Conservation (phyloP, 2,888 invertebrate genomes). For the Tanypteryx hageni region DNA sequence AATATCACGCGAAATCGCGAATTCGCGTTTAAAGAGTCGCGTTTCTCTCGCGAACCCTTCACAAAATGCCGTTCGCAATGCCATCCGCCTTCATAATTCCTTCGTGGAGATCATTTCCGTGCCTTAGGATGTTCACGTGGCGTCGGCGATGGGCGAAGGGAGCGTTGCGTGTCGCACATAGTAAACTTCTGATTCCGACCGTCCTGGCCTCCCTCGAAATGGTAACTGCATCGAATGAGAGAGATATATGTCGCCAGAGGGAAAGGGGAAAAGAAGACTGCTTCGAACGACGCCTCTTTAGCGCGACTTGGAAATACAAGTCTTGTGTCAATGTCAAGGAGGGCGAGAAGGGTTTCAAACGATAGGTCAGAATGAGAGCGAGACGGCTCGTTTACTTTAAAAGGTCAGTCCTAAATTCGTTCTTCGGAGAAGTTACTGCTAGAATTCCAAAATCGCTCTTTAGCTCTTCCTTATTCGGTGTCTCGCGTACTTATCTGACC, state of each 20-base stretch:
- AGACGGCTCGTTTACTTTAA: neutral
- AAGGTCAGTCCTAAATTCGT: neutral
- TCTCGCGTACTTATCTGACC: too few relatives aligned
- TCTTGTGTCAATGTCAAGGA: slow-evolving; percentile 28
- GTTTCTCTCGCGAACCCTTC: too few relatives aligned
- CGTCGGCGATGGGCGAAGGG: neutral
- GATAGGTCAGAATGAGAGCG: neutral
- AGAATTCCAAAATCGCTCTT: too few relatives aligned
- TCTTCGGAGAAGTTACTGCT: too few relatives aligned
- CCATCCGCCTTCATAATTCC: too few relatives aligned
- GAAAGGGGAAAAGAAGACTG: too few relatives aligned
- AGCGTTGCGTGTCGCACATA: neutral
- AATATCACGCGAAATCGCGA: too few relatives aligned
- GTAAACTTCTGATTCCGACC: neutral
- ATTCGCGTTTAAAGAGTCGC: too few relatives aligned
- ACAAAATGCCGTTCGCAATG: too few relatives aligned
- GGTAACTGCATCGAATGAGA: neutral
- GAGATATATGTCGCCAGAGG: neutral
- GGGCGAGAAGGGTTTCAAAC: neutral
- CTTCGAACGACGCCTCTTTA: neutral
- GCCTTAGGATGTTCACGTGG: neutral
- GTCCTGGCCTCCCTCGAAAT: neutral
- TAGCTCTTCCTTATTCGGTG: too few relatives aligned
- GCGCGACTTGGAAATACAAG: neutral
- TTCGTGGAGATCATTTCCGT: too few relatives aligned